Evolutionary conservation across 2,888 invertebrate genomes (phyloP), one percentile per base, ranked within the genome.

Genomic region (Oligia latruncula): DNA sequence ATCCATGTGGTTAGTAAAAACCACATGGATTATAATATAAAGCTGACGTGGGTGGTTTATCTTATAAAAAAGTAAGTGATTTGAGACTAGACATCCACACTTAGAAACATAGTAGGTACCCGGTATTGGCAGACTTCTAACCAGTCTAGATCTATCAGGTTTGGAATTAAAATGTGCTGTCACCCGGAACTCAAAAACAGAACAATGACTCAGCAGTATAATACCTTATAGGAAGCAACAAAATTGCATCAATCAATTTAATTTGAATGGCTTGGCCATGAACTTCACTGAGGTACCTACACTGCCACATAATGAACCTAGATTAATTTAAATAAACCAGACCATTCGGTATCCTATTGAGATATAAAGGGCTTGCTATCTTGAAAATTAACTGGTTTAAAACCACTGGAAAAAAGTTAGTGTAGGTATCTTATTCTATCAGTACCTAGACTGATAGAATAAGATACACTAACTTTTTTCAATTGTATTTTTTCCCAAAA

Each of bases 101-200:
- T 70, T 52, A 23, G 68, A 46, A 49, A 35, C 23, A n/a, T 71
- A 35, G 58, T 40, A 29, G 29, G 29, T 29, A 71, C 17, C 23
- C 9, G 40, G 2, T 40, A 5, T 23, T 29, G 29, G 1, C 23
- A 43, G 17, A 55, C 46, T 40, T 29, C 43, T 29, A 65, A 5
- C 13, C 2, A 23, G 15, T 40, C 9, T 35, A 49, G 43, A 49
- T 62, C 17, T n/a, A 70, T 64, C 52, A 52, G 23, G 29, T 49
- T 65, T 55, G 15, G 17, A 77, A 83, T 86, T 72, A 66, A 66
- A 74, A 73, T 83, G 76, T 74, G 72, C 77, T 67, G 43, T 55
- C 77, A 79, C 23, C 70, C 72, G 74, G 65, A 80, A 80, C 83
- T 60, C 71, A 1, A 73, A 64, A 70, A 74, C 29, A 40, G n/a